phyloP scores from a whole-genome alignment of 2,888 invertebrate genomes.

The Cryptosula pallasiana region DNA sequence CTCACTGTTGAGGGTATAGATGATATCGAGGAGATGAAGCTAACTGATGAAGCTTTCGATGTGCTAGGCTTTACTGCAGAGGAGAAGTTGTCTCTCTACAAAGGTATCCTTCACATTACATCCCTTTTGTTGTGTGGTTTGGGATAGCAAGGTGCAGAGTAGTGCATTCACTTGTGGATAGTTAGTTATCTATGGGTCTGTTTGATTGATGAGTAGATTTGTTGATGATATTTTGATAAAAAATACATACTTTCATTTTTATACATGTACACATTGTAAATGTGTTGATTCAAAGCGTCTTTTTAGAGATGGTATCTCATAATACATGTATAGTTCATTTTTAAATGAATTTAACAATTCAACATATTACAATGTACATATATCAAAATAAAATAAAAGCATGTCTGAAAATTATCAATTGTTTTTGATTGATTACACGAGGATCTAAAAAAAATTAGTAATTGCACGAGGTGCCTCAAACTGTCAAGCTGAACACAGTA shows the following conservation, averaged over 20 bases:
- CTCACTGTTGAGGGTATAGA: conserved; percentile 85
- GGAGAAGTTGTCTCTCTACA: conserved; percentile 95
- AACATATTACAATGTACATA: too few species aligned
- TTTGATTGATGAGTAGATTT: background rate
- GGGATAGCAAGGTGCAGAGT: background rate
- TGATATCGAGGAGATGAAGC: conserved; percentile 82
- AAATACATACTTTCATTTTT: background rate
- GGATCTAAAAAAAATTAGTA: too few species aligned
- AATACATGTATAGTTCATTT: too few species aligned
- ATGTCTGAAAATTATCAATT: too few species aligned
- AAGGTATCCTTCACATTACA: conserved; percentile 57
- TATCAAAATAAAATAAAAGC: too few species aligned
- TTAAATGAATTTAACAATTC: too few species aligned
- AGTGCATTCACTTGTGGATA: background rate
- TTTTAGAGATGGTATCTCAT: too few species aligned
- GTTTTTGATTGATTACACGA: too few species aligned
- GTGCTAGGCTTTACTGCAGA: conserved; percentile 90
- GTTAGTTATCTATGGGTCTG: background rate
- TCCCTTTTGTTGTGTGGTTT: background rate
- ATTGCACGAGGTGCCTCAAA: too few species aligned
- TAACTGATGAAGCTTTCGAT: conserved; percentile 73
- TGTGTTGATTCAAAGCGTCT: too few species aligned
- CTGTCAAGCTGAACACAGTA: too few species aligned
- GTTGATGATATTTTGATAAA: background rate
- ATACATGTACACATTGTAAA: too few species aligned